Conservation (phyloP, 2,113 vertebrate genomes). For the Notothenia rossii region DNA sequence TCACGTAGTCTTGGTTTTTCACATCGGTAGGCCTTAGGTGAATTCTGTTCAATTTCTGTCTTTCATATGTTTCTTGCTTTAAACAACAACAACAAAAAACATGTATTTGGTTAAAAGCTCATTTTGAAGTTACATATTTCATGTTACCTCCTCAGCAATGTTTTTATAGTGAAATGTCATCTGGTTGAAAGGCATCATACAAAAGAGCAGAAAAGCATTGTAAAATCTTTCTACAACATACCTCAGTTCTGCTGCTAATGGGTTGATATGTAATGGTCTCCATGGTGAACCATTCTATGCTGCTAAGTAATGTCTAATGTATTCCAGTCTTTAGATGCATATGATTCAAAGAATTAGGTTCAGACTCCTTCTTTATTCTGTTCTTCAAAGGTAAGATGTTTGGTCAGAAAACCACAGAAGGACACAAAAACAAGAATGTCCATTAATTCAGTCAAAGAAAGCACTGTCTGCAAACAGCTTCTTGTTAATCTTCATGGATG, state of each 20-base stretch:
- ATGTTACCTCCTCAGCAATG: neutral
- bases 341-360: neutral
- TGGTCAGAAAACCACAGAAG: neutral
- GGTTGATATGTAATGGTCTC: neutral
- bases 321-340: neutral
- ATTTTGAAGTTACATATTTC: too few relatives aligned
- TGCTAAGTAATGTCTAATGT: neutral
- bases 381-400: neutral
- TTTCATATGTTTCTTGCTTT: too few relatives aligned
- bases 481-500: neutral
- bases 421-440: neutral
- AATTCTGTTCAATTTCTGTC: neutral
- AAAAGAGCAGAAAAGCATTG: neutral
- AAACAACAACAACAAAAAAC: neutral
- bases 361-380: neutral
- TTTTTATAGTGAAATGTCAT: neutral
- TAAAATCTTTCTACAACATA: neutral
- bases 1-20: neutral
- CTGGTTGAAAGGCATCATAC: neutral
- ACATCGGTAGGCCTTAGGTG: neutral
- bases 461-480: neutral
- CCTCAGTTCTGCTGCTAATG: neutral
- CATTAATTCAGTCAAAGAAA: neutral
- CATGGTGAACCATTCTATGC: neutral
- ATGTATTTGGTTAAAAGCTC: neutral